Percentiles rank a stretch among this genome's conserved stretches.
phyloP scores from a whole-genome alignment of 2,888 invertebrate species.

The Epirrita christyi region DNA sequence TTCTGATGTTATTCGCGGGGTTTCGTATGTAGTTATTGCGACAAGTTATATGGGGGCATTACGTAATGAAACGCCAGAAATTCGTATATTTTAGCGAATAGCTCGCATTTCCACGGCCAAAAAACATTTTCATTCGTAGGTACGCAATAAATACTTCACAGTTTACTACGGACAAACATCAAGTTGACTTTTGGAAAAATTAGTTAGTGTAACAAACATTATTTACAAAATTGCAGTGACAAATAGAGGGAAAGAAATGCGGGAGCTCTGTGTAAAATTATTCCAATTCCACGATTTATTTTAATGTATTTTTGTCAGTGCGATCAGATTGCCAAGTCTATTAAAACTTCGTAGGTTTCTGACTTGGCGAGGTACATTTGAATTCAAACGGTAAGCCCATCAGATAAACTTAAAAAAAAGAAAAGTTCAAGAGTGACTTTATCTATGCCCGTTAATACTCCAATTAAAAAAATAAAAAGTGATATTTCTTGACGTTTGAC shows the following conservation, averaged over 20 bases:
- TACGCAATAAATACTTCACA: constrained; percentile 32
- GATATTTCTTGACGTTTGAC: constrained; percentile 62
- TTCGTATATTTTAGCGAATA: constrained; percentile 42
- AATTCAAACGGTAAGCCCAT: constrained; percentile 82
- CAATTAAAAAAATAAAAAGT: constrained; percentile 79
- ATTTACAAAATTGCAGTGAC: constrained; percentile 28
- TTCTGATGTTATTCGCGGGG: constrained; percentile 53
- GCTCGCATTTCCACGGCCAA: constrained; percentile 28
- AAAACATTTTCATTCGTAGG: constrained; percentile 29
- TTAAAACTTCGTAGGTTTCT: constrained; percentile 81
- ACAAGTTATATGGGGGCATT: constrained; percentile 43
- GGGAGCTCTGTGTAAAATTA: constrained; percentile 23
- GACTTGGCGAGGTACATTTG: constrained; percentile 61
- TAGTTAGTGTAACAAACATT: constrained; percentile 29
- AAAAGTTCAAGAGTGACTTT: constrained; percentile 71
- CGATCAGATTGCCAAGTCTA: constrained; percentile 80
- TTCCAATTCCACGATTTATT: constrained; percentile 54
- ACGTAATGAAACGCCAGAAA: constrained; percentile 54
- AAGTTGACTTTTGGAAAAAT: constrained; percentile 30
- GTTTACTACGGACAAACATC: constrained; percentile 30
- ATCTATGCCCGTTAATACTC: constrained; percentile 80
- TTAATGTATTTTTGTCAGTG: constrained; percentile 63
- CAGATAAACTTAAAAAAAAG: constrained; percentile 73
- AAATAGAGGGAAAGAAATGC: constrained; percentile 30
- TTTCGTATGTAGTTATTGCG: constrained; percentile 38